Percentiles rank a stretch among this genome's conserved stretches.
These are phyloP conservation scores for Nyctibius grandis DNA, from an alignment of 2,797 vertebrate genomes.

Conservation along the genomic window DNA sequence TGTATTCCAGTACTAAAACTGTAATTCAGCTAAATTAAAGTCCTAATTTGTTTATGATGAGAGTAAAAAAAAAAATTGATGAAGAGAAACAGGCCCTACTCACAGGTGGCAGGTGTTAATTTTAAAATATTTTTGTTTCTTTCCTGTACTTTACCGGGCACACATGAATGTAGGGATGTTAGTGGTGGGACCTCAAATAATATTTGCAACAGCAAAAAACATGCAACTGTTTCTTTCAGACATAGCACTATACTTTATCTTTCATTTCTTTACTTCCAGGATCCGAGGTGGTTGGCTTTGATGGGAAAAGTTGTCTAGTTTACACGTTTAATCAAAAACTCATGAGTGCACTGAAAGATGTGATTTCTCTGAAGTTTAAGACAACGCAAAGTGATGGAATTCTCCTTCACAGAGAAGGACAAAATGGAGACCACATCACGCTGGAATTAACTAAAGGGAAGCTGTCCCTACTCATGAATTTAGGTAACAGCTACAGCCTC, in stretches of 20 bases:
- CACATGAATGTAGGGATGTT: not conserved
- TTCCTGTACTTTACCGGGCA: not conserved
- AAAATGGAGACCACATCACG: constrained; percentile 78
- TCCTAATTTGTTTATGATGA: not conserved
- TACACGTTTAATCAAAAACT: constrained; percentile 80
- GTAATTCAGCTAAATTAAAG: not conserved
- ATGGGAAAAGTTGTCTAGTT: constrained; percentile 84
- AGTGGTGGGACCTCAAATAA: too few species aligned
- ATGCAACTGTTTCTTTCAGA: not conserved
- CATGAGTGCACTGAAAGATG: constrained; percentile 72
- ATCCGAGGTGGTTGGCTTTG: constrained; percentile 86
- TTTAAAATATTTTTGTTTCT: not conserved
- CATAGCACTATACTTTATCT: not conserved
- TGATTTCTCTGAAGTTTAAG: constrained; percentile 89
- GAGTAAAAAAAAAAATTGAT: not conserved
- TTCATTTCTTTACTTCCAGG: constrained; percentile 75
- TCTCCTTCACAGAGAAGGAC: constrained; percentile 81
- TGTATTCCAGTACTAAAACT: not conserved
- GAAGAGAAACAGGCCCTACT: not conserved
- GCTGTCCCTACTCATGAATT: constrained; percentile 81
- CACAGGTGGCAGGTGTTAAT: not conserved
- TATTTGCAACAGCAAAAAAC: too few species aligned
- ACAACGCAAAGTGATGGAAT: constrained; percentile 85
- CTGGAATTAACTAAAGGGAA: constrained; percentile 85
- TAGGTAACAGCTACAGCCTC: constrained; percentile 76